A percentile compares a stretch with the other conserved stretches of the same genome.
Conservation (phyloP, 2,113 vertebrate genomes). For the Halcyon senegalensis region DNA sequence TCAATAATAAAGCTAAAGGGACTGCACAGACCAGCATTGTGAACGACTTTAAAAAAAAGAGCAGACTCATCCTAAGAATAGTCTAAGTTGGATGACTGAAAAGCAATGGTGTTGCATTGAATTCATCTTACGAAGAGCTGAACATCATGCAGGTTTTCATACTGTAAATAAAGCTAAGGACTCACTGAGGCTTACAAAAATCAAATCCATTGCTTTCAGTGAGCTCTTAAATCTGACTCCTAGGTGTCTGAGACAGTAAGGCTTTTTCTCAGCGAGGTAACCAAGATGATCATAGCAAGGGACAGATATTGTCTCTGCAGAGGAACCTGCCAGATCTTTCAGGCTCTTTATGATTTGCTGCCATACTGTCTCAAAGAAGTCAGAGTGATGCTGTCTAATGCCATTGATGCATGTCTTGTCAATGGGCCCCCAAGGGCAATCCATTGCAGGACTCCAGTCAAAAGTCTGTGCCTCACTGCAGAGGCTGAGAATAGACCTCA, state of each 20-base stretch:
- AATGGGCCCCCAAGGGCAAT: rapidly evolving
- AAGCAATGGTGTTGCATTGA: neutral
- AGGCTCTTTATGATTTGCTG: neutral
- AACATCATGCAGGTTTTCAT: neutral
- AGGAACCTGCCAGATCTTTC: neutral
- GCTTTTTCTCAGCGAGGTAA: neutral
- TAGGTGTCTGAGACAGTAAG: neutral
- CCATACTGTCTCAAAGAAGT: neutral
- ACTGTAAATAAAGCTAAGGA: neutral
- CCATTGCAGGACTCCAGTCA: neutral
- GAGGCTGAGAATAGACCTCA: neutral
- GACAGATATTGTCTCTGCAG: neutral
- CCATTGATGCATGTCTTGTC: neutral
- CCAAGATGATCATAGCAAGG: neutral
- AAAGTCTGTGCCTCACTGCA: rapidly evolving
- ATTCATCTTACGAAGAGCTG: neutral
- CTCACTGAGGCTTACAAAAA: neutral
- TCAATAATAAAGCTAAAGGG: neutral
- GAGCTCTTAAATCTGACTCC: neutral
- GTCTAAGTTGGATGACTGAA: neutral
- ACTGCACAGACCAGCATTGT: neutral
- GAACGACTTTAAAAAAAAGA: neutral
- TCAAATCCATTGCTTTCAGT: neutral
- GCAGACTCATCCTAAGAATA: neutral
- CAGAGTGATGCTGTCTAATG: neutral